phyloP scores from a whole-genome alignment of 2,797 vertebrate species.

The Potorous gilbertii region DNA sequence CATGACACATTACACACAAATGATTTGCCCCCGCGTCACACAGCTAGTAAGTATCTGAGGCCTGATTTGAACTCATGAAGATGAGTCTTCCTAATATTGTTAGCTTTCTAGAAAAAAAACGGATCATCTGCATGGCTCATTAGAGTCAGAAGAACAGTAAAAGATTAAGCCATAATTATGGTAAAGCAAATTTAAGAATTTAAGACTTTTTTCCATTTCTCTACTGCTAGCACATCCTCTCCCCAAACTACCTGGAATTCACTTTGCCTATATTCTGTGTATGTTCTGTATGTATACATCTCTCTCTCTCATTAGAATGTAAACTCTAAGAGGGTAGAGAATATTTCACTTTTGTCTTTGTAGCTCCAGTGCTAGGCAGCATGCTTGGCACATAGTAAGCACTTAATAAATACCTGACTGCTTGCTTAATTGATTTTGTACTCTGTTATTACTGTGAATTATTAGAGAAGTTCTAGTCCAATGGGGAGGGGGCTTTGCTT shows the following conservation, averaged over 20 bases:
- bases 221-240: background rate
- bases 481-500: background rate
- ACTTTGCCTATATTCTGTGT: background rate
- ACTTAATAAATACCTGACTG: too few species aligned
- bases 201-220: background rate
- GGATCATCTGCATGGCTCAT: background rate
- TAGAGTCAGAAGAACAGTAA: background rate
- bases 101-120: background rate
- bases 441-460: background rate
- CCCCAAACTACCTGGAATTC: background rate
- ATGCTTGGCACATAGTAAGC: too few species aligned
- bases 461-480: background rate
- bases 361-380: too few species aligned
- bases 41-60: background rate
- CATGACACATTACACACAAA: too few species aligned
- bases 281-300: background rate
- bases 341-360: background rate
- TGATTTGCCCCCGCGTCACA: background rate
- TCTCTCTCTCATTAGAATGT: background rate
- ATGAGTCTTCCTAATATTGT: background rate
- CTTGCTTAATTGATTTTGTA: too few species aligned
- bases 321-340: constrained; percentile 17
- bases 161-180: background rate
- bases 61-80: too few species aligned
- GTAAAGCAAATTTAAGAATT: background rate